Percentiles rank a stretch among this genome's conserved stretches.
Conservation (phyloP, 2,113 vertebrate genomes). For the Prunella himalayana region DNA sequence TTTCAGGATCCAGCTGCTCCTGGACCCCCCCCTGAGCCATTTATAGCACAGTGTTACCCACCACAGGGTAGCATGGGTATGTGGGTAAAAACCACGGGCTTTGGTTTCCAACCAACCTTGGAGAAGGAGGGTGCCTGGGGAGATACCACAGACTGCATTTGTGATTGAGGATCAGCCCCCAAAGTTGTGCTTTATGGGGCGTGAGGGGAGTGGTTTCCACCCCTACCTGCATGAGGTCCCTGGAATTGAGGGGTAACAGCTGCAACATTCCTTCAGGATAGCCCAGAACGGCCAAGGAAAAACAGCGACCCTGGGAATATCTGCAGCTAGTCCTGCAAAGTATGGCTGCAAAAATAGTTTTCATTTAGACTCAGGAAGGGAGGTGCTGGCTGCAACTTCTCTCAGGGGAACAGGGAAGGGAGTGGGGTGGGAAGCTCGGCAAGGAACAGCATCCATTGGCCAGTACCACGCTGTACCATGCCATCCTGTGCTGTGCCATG, state of each 20-base stretch:
- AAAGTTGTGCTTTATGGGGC: background rate
- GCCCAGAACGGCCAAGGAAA: background rate
- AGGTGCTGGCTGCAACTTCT: conserved; percentile 20
- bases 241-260: background rate
- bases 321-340: background rate
- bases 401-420: conserved; percentile 15
- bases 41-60: background rate
- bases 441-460: background rate
- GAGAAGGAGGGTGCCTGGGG: background rate
- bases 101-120: background rate
- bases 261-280: background rate
- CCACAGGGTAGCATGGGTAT: too few species aligned
- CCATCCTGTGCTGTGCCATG: background rate
- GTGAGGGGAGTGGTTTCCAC: background rate
- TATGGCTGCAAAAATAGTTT: conserved; percentile 30
- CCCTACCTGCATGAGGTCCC: background rate
- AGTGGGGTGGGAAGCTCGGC: background rate
- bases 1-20: background rate
- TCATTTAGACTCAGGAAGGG: conserved; percentile 55
- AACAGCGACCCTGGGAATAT: background rate
- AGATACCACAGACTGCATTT: background rate
- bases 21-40: background rate
- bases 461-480: rapidly evolving
- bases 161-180: background rate
- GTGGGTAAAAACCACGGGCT: background rate